Base-by-base conservation (phyloP, 2,113 vertebrate species). In the Macquaria australasica region DNA sequence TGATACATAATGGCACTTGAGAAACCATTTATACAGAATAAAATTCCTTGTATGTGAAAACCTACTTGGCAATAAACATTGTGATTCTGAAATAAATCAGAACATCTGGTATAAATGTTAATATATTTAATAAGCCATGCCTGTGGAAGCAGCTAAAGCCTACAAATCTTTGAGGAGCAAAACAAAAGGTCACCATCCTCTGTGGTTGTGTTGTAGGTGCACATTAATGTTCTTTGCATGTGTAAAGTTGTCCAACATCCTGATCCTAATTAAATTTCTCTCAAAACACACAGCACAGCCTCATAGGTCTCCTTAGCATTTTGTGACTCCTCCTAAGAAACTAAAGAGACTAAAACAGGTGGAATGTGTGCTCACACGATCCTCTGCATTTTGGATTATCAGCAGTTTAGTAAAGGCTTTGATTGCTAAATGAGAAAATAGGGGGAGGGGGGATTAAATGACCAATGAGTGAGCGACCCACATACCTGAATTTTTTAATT, bases 221-320 rank as follows among this genome's bases (percentile, higher is more conserved):
- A 20, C 43, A 31, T 28, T 3, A 8, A 21, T 5, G 3, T 28
- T 55, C 37, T 11, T 39, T 53, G 34, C 34, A 34, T 34, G 34
- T 34, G 34, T 8, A 58, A 4, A 39, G 43, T 41, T 6, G 75
- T 53, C 25, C 59, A 53, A 71, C 43, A 60, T 70, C 39, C 55
- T 12, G 34, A 72, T 21, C 50, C 45, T 50, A 12, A 71, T 60
- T 60, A 25, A 58, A 39, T 1, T 39, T 39, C 39, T 14, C 20
- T 84, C 14, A 11, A 60, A 23, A 31, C 67, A 39, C 39, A 5
- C 18, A 45, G 28, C 28, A 31, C 28, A 34, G 20, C 39, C 59
- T 68, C 66, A 8, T 4, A 12, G 15, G 53, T 51, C 39, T 81
- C 53, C 18, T 81, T 16, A 81, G 50, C 50, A 3, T 81, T 81